Evolutionary conservation across 30 jellyfish, hydroid and myxozoan species (phyloP).

Genomic region (Morbakka virulenta): DNA sequence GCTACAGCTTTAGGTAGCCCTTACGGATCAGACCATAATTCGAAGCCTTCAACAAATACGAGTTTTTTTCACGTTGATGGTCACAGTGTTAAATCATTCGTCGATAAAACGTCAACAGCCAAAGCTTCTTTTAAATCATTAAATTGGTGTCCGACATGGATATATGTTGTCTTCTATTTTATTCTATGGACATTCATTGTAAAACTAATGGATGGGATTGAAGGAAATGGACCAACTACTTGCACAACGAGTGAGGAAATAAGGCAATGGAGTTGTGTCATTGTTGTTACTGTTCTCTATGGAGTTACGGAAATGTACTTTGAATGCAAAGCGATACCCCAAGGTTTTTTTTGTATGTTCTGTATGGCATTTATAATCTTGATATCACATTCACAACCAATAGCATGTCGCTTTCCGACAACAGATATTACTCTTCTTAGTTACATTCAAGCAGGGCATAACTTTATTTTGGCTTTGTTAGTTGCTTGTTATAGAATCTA

Average conservation of each 20-base stretch:
- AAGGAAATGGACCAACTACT: background rate
- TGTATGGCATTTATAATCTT: background rate
- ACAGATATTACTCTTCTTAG: background rate
- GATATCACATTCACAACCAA: background rate
- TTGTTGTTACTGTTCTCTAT: background rate
- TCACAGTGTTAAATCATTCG: slow-evolving; percentile 1
- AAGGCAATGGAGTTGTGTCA: slow-evolving; percentile 48
- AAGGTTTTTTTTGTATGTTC: background rate
- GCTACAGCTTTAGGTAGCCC: background rate
- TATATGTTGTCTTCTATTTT: slow-evolving; percentile 3
- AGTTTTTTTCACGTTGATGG: slow-evolving; percentile 52
- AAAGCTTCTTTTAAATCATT: too few relatives aligned
- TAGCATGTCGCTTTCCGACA: background rate
- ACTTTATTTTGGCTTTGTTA: background rate
- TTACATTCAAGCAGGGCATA: background rate
- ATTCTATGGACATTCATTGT: slow-evolving; percentile 36
- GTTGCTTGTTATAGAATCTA: background rate
- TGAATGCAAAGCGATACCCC: slow-evolving; percentile 1
- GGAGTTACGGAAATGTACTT: slow-evolving; percentile 11
- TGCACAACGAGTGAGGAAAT: slow-evolving; percentile 38
- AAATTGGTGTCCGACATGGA: slow-evolving; percentile 8
- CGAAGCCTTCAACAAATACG: slow-evolving; percentile 45
- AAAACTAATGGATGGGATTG: slow-evolving; percentile 51
- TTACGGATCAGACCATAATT: background rate
- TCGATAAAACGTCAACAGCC: background rate